Percentiles rank a stretch among this genome's conserved stretches.
Conservation (phyloP, 2,113 vertebrate genomes). For the Gorilla gorilla region DNA sequence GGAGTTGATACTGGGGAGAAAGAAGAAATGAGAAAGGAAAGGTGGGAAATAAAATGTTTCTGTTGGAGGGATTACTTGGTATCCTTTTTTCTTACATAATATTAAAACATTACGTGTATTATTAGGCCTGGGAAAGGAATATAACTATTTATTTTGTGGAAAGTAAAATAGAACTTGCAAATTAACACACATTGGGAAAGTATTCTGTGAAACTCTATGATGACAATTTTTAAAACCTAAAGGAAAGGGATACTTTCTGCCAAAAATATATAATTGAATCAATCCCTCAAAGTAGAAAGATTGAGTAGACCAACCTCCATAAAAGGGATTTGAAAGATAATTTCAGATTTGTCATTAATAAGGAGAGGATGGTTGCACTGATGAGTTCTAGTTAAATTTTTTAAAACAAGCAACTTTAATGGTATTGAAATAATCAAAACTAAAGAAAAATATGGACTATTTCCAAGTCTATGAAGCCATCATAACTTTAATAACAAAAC, state of each 20-base stretch:
- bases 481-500: background rate
- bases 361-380: background rate
- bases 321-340: background rate
- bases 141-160: background rate
- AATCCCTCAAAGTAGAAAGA: background rate
- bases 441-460: background rate
- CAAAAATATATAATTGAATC: background rate
- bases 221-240: background rate
- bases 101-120: background rate
- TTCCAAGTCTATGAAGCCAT: background rate
- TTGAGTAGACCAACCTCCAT: background rate
- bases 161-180: background rate
- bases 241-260: background rate
- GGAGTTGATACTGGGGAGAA: background rate
- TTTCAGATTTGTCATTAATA: constrained; percentile 1
- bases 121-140: background rate
- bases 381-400: background rate
- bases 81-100: background rate
- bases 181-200: background rate
- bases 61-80: background rate
- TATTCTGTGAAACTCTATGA: background rate
- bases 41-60: background rate
- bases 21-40: background rate
- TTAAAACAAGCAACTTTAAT: background rate
- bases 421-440: background rate